Percentiles rank a stretch among this genome's conserved stretches.
Conservation (phyloP, 2,797 vertebrate species). For the Pogonophryne albipinna region DNA sequence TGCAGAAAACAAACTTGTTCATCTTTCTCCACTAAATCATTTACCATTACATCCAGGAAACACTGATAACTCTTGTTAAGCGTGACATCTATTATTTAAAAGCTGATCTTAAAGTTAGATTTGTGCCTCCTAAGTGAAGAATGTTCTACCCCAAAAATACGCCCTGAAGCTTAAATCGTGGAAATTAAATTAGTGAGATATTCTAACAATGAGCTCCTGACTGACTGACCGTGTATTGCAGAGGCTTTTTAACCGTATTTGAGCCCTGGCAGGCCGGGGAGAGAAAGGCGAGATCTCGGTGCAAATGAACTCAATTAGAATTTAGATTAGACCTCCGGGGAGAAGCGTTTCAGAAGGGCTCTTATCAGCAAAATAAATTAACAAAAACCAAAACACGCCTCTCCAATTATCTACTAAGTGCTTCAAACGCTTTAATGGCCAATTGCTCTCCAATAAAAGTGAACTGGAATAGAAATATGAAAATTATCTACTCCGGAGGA, state of each 20-base stretch:
- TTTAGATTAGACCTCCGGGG: slow-evolving; percentile 86
- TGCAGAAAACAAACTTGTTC: neutral
- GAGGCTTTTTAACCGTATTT: slow-evolving; percentile 43
- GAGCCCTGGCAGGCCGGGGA: slow-evolving; percentile 61
- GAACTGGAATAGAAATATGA: slow-evolving; percentile 65
- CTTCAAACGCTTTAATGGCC: slow-evolving; percentile 65
- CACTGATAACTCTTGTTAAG: neutral
- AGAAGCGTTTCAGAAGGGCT: slow-evolving; percentile 76
- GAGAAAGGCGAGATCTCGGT: slow-evolving; percentile 72
- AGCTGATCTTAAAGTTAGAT: neutral
- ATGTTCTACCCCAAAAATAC: neutral
- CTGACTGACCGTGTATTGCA: slow-evolving; percentile 67
- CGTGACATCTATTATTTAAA: neutral
- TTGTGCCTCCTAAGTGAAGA: neutral
- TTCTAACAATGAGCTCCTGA: slow-evolving; percentile 53
- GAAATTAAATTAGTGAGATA: slow-evolving; percentile 67
- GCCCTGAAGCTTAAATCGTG: slow-evolving; percentile 1
- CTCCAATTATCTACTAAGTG: slow-evolving; percentile 83
- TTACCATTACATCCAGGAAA: too few relatives aligned
- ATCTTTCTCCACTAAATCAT: neutral
- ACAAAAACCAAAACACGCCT: slow-evolving; percentile 84
- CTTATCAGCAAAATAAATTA: slow-evolving; percentile 85
- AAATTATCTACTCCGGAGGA: slow-evolving; percentile 56
- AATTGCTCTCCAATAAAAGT: slow-evolving; percentile 45
- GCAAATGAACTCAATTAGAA: slow-evolving; percentile 87